Conservation (phyloP, 2,888 invertebrate genomes). For the Dyspetes luteomarginatus region DNA sequence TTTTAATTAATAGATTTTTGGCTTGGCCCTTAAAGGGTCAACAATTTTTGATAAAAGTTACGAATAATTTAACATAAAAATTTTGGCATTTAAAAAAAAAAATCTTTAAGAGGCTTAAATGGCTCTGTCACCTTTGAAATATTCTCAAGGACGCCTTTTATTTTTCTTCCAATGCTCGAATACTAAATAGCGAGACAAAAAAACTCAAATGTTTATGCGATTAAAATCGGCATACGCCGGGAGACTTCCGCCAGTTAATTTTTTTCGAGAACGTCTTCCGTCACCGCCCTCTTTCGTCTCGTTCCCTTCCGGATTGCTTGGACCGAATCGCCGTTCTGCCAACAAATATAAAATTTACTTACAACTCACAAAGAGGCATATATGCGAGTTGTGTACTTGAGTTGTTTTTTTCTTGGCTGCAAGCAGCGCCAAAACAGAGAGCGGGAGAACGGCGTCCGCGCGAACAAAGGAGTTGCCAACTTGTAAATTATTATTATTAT, state of each 20-base stretch:
- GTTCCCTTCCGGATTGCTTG: conserved; percentile 34
- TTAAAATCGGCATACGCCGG: neutral
- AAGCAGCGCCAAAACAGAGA: neutral
- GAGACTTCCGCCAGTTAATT: neutral
- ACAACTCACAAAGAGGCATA: conserved; percentile 3
- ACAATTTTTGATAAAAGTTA: no score
- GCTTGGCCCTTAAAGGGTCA: no score
- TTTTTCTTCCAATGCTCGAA: neutral
- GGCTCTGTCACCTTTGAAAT: no score
- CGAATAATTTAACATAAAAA: no score
- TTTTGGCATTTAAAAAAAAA: no score
- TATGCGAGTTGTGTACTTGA: neutral
- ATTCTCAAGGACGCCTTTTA: neutral
- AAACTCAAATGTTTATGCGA: neutral
- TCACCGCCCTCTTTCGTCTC: conserved; percentile 46
- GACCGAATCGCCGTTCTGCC: conserved; percentile 42
- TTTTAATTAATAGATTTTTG: no score
- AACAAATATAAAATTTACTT: conserved; percentile 19
- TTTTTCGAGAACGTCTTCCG: conserved; percentile 54
- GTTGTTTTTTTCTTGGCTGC: neutral
- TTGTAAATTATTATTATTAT: neutral
- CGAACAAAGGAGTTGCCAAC: conserved; percentile 53
- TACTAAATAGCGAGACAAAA: neutral
- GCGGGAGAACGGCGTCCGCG: neutral
- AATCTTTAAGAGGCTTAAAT: no score